Conservation (phyloP, 2,113 vertebrate genomes). For the Eretmochelys imbricata region DNA sequence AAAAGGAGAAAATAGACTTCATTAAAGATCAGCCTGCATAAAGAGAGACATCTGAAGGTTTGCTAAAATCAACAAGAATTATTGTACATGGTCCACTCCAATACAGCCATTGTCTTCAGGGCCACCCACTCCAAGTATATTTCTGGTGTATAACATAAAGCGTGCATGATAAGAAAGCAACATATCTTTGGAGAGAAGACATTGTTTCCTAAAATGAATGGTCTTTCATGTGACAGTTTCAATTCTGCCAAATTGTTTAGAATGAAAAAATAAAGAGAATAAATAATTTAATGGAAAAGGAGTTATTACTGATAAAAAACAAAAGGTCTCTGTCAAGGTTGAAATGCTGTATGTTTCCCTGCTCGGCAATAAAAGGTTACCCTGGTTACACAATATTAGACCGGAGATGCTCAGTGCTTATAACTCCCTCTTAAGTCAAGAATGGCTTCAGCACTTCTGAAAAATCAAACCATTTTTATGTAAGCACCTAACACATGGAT, state of each 20-base stretch:
- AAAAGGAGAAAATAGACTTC: not conserved
- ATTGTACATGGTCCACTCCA: not conserved
- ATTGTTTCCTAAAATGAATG: not conserved
- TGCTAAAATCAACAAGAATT: not conserved
- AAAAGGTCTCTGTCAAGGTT: not conserved
- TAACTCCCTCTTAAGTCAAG: not conserved
- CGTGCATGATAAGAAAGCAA: rapidly evolving
- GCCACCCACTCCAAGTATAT: not conserved
- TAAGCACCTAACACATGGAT: not conserved
- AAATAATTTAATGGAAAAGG: not conserved
- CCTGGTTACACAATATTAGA: not conserved
- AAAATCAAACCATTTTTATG: not conserved
- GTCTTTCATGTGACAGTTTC: not conserved
- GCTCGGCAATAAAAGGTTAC: not conserved
- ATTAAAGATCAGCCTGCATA: not conserved
- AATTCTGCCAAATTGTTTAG: not conserved
- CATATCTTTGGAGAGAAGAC: not conserved
- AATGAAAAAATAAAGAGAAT: slow-evolving; percentile 16
- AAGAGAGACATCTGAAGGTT: not conserved
- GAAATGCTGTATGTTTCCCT: not conserved
- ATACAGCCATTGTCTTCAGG: not conserved
- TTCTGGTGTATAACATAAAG: not conserved
- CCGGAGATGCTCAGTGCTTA: not conserved
- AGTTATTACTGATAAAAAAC: not conserved
- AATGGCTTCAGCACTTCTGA: not conserved